Evolutionary conservation across 1,140 invertebrate species (phyloP).

Genomic region (Whitmania pigra): DNA sequence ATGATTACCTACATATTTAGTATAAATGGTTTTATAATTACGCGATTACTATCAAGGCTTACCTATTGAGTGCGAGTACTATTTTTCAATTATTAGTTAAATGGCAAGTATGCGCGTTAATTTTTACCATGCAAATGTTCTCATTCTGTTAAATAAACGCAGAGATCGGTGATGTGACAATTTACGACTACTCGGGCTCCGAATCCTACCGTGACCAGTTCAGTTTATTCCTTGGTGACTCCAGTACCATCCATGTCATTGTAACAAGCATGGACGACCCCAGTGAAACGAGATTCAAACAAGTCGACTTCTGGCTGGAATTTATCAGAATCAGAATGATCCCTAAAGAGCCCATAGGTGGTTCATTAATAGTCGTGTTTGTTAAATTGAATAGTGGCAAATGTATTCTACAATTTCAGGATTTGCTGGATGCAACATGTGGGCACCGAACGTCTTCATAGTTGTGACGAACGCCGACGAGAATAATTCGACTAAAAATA

Average conservation of each 20-base stretch:
- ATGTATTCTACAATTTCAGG: constrained; percentile 35
- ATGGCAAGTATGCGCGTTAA: too few relatives aligned
- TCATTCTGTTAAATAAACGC: not conserved
- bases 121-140: too few relatives aligned
- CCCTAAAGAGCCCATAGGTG: constrained; percentile 56
- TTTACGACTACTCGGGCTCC: constrained; percentile 72
- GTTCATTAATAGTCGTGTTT: not conserved
- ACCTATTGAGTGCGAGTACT: too few relatives aligned
- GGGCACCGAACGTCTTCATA: constrained; percentile 47
- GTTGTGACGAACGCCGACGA: constrained; percentile 57
- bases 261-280: constrained; percentile 62
- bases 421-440: constrained; percentile 47
- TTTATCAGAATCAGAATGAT: constrained; percentile 62
- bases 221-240: constrained; percentile 61
- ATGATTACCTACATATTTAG: too few relatives aligned
- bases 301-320: constrained; percentile 66
- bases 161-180: constrained; percentile 51
- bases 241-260: constrained; percentile 56
- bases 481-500: constrained; percentile 45
- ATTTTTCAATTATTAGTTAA: too few relatives aligned
- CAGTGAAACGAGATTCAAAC: constrained; percentile 56
- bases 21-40: too few relatives aligned
- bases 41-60: too few relatives aligned
- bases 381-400: not conserved
- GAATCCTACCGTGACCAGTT: constrained; percentile 65